phyloP scores from a whole-genome alignment of 2,888 invertebrate genomes.

The Phortica magna region DNA sequence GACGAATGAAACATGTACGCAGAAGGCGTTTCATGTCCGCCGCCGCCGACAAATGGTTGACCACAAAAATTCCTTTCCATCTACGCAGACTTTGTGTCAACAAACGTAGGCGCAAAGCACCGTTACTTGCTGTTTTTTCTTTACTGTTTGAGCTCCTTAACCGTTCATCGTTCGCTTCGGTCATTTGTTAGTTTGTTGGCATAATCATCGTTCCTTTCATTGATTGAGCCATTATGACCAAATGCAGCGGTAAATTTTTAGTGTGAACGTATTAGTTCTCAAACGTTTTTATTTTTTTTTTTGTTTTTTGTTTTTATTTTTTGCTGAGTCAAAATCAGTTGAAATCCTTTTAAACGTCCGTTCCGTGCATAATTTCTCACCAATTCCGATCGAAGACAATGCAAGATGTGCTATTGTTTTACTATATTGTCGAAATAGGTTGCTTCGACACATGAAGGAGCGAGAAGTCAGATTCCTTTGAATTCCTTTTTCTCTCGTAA shows the following conservation, averaged over 20 bases:
- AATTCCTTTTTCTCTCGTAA: no score
- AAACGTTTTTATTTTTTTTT: not conserved
- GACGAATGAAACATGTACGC: not conserved
- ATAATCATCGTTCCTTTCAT: not conserved
- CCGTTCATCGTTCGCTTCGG: not conserved
- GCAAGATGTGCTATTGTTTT: not conserved
- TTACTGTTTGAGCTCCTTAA: no score
- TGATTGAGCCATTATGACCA: slow-evolving; percentile 31
- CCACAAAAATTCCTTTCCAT: not conserved
- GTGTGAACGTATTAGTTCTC: slow-evolving; percentile 8
- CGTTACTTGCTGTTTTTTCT: not conserved
- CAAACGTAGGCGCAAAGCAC: not conserved
- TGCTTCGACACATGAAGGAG: no score
- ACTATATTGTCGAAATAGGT: no score
- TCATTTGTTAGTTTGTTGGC: not conserved
- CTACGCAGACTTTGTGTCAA: slow-evolving; percentile 1
- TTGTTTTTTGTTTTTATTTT: not conserved
- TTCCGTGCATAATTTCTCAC: not conserved
- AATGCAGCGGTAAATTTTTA: slow-evolving; percentile 25
- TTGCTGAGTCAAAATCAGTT: slow-evolving; percentile 4
- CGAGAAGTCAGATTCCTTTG: no score
- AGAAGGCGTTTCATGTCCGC: slow-evolving; percentile 16
- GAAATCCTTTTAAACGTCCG: not conserved
- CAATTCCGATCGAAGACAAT: not conserved
- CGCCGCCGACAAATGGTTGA: slow-evolving; percentile 17